Percentiles rank a stretch among this genome's conserved stretches.
These are phyloP conservation scores for Xestia sexstrigata DNA, from an alignment of 2,888 invertebrate species.

Conservation along the genomic window DNA sequence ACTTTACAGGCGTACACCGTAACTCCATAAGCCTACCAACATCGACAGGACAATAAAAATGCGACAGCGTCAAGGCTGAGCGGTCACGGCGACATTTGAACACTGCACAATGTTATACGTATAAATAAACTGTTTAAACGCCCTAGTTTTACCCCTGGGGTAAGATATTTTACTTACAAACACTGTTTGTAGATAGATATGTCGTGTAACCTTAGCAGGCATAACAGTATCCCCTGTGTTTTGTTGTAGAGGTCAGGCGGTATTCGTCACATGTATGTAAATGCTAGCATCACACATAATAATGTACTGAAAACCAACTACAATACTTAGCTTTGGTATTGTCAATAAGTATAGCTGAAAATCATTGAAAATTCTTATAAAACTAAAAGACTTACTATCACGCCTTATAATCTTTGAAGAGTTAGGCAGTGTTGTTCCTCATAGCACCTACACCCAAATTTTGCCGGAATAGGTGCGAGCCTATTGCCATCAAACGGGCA, in stretches of 20 bases:
- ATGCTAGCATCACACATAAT: not conserved
- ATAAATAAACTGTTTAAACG: slow-evolving; percentile 46
- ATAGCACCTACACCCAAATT: not conserved
- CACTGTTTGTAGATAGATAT: slow-evolving; percentile 20
- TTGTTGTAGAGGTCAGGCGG: slow-evolving; percentile 22
- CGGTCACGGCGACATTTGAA: slow-evolving; percentile 61
- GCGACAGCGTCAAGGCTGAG: slow-evolving; percentile 61
- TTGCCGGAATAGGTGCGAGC: not conserved
- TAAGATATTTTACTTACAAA: slow-evolving; percentile 40
- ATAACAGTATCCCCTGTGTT: slow-evolving; percentile 17
- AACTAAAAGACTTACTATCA: not conserved
- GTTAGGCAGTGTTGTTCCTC: not conserved
- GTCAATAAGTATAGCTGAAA: not conserved
- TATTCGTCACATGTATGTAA: slow-evolving; percentile 9
- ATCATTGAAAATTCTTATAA: not conserved
- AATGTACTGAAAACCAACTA: not conserved
- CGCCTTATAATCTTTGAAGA: not conserved
- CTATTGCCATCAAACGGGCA: not conserved
- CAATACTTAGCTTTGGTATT: not conserved
- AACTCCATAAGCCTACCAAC: slow-evolving; percentile 47
- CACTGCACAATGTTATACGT: slow-evolving; percentile 38
- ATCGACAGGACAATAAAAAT: slow-evolving; percentile 59
- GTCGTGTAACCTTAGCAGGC: slow-evolving; percentile 41
- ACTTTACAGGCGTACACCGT: slow-evolving; percentile 37
- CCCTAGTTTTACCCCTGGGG: slow-evolving; percentile 49